A percentile compares a stretch with the other conserved stretches of the same genome.
phyloP scores from a whole-genome alignment of 1,140 invertebrate species.

The Wasmannia auropunctata region DNA sequence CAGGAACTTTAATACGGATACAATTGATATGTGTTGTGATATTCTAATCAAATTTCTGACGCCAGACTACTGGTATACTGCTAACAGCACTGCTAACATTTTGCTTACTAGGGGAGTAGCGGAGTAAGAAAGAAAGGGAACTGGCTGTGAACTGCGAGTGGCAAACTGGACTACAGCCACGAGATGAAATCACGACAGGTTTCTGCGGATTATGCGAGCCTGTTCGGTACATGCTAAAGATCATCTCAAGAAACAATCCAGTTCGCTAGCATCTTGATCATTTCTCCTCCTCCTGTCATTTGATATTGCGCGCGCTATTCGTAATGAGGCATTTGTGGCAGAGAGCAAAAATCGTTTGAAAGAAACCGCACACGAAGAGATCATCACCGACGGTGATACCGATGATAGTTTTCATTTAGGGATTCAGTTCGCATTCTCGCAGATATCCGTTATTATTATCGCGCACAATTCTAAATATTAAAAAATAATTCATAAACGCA shows the following conservation, averaged over 20 bases:
- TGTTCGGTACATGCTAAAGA: conserved; percentile 80
- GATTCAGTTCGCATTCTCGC: background rate
- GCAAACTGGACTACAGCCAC: conserved; percentile 70
- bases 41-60: background rate
- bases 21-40: background rate
- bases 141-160: background rate
- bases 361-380: background rate
- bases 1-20: background rate
- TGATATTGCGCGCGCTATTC: background rate
- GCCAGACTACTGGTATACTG: conserved; percentile 9
- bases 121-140: conserved; percentile 30
- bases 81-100: conserved; percentile 42
- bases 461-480: background rate
- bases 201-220: conserved; percentile 69
- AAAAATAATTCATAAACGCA: background rate
- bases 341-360: background rate
- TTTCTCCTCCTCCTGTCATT: conserved; percentile 62
- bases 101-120: conserved; percentile 28
- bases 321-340: background rate
- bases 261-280: conserved; percentile 76
- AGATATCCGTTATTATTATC: background rate
- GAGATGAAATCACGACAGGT: conserved; percentile 63
- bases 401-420: background rate
- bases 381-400: background rate
- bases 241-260: conserved; percentile 82